A percentile compares a stretch with the other conserved stretches of the same genome.
These are phyloP conservation scores for Potamarius usumacintae DNA, from an alignment of 2,113 vertebrate species.

Conservation along the genomic window DNA sequence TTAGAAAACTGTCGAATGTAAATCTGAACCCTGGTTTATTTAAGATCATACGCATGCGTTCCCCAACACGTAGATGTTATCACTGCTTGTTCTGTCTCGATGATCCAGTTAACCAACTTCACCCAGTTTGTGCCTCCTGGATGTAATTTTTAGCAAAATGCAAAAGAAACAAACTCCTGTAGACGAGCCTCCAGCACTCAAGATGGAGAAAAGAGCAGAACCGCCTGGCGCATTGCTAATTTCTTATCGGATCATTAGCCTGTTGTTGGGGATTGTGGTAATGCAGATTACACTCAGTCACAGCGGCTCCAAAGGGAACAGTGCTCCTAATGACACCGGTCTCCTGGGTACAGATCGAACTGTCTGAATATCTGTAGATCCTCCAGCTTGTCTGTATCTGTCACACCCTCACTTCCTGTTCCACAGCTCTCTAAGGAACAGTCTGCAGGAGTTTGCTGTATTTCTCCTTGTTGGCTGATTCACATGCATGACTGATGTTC, in stretches of 20 bases:
- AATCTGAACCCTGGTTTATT: background rate
- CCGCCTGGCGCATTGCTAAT: constrained; percentile 43
- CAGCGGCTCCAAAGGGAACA: constrained; percentile 47
- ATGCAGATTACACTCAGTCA: constrained; percentile 51
- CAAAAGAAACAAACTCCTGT: constrained; percentile 5
- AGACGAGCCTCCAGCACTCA: constrained; percentile 23
- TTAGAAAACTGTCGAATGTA: background rate
- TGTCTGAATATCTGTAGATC: constrained; percentile 56
- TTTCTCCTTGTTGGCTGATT: constrained; percentile 70
- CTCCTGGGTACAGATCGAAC: constrained; percentile 56
- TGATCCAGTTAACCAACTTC: background rate
- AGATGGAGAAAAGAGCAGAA: constrained; percentile 23
- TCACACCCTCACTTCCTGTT: constrained; percentile 19
- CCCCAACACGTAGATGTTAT: background rate
- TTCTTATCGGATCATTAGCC: constrained; percentile 49
- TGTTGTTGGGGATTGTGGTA: constrained; percentile 49
- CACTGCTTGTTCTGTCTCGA: background rate
- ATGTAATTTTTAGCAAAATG: constrained; percentile 8
- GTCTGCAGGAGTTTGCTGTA: constrained; percentile 67
- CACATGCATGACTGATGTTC: constrained; percentile 73
- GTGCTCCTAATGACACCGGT: constrained; percentile 53
- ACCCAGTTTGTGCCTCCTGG: constrained; percentile 4
- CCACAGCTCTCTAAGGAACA: constrained; percentile 59
- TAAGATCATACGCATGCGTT: background rate
- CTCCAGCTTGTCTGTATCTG: constrained; percentile 58